Conservation (phyloP, 2,797 vertebrate species). For the Acanthurus lineatus region DNA sequence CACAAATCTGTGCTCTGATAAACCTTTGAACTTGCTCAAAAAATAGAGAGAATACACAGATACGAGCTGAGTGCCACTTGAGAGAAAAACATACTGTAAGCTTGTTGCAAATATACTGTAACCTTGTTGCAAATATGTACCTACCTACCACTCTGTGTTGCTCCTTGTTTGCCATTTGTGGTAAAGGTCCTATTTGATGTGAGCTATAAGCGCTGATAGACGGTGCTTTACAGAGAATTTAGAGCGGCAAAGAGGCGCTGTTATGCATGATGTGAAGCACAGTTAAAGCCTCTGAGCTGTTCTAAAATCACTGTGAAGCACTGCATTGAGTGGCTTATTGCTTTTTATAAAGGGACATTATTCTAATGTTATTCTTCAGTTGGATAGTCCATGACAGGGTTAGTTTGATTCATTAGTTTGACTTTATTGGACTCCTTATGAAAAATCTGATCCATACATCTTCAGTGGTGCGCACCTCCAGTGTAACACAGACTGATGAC, state of each 20-base stretch:
- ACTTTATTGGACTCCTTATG: slow-evolving; percentile 52
- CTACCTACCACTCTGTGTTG: slow-evolving; percentile 43
- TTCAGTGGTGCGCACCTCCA: slow-evolving; percentile 12
- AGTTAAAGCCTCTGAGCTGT: slow-evolving; percentile 69
- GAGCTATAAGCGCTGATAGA: slow-evolving; percentile 65
- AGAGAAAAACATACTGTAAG: slow-evolving; percentile 51
- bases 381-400: slow-evolving; percentile 43
- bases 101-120: slow-evolving; percentile 6
- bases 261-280: slow-evolving; percentile 62
- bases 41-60: slow-evolving; percentile 33
- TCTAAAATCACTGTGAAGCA: slow-evolving; percentile 69
- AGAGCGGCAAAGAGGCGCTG: slow-evolving; percentile 68
- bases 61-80: slow-evolving; percentile 58
- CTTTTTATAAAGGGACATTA: slow-evolving; percentile 69
- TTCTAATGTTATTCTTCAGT: slow-evolving; percentile 70
- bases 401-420: slow-evolving; percentile 57
- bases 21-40: slow-evolving; percentile 50
- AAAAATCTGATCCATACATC: slow-evolving; percentile 38
- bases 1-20: slow-evolving; percentile 36
- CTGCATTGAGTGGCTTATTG: slow-evolving; percentile 69
- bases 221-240: slow-evolving; percentile 67
- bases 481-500: slow-evolving; percentile 33
- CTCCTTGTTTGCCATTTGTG: slow-evolving; percentile 63
- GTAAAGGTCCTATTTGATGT: slow-evolving; percentile 71
- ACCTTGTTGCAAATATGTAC: slow-evolving; percentile 17